Base-by-base conservation (phyloP, 2,888 invertebrate genomes). In the Polyommatus icarus region DNA sequence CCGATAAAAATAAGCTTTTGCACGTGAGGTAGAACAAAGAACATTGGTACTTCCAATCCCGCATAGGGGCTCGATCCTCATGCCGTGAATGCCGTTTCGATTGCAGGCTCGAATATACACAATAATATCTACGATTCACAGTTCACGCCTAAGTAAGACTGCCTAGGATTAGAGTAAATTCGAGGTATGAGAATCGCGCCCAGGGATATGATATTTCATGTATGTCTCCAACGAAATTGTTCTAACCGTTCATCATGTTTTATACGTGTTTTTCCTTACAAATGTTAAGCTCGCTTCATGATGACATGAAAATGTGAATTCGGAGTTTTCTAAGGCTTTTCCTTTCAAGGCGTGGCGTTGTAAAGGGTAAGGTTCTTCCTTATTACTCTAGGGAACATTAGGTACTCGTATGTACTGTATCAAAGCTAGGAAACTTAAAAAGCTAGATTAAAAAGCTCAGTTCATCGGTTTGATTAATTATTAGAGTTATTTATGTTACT, bases 1-100 rank as follows among this genome's bases (percentile, higher is more conserved):
- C 24, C 80, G 85, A 87, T 90, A 90, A 91, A 91, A 91, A 91
- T 92, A 90, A 85, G 88, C 88, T 89, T 87, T 84, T 84, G 89
- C 86, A 91, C 91, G 93, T 92, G 93, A 89, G 88, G 86, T 82
- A 84, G 84, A 86, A 89, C 87, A 89, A 90, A 88, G 87, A 87
- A 89, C 88, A 87, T 87, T 86, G 85, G 83, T 84, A 83, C 85
- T 87, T 87, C 84, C 83, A 86, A 86, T 85, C 84, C 84, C 85
- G 78, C 79, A 78, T 5, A 18, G 18, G 50, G 15, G 15, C 54
- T 0, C 5, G 54, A 54, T 54, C 3, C 18, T 54, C 18, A 18
- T 54, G 18, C 1, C 12, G 18, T 18, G 54, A 1, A 54, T 18
- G 54, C 15, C 54, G 54, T 18, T 54, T 54, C 54, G 54, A 54